Base-by-base conservation (phyloP, 2,797 vertebrate genomes). In the Tragelaphus oryx region DNA sequence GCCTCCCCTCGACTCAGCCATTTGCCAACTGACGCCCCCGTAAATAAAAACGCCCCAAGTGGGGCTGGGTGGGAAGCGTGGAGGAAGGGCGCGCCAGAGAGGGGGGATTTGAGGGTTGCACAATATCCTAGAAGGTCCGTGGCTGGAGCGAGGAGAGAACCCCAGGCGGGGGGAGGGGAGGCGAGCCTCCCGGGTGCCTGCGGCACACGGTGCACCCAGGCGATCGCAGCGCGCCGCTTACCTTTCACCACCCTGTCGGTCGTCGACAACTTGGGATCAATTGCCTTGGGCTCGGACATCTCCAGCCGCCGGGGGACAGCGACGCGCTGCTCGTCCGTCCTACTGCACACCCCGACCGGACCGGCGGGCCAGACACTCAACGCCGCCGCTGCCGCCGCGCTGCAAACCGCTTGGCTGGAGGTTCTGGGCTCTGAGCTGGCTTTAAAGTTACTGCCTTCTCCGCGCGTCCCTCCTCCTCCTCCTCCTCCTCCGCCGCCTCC, bases 271-370 rank as follows among this genome's bases (percentile, higher is more conserved):
- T 99, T 99, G 98, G 99, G 99, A 86, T 99, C 99, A 98, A 98
- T 99, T 98, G 99, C 99, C 99, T 99, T 99, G 98, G 99, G 99
- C 98, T 99, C 99, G 98, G 99, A 99, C 99, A 99, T 99, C 98
- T 99, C 99, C 99, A 99, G 98, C 98, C 98, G 98, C 97, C 97
- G 96, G 96, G 95, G 80, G 68, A 92, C 95, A 97, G 96, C 98
- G 96, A 96, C 93, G 95, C 96, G 98, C 97, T 97, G 97, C 68
- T 88, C 62, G 95, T 96, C 95, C 88, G 96, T 96, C 96, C 95
- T 78, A 94, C 85, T 94, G 94, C 93, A 95, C 97, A 93, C 92
- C 91, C 96, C 90, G 95, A 96, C 96, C 95, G 90, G 89, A 96
- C 96, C 85, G 87, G 95, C 94, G 93, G 94, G 95, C 89, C 97